Conservation (phyloP, 2,888 invertebrate genomes). For the Adineta ricciae region DNA sequence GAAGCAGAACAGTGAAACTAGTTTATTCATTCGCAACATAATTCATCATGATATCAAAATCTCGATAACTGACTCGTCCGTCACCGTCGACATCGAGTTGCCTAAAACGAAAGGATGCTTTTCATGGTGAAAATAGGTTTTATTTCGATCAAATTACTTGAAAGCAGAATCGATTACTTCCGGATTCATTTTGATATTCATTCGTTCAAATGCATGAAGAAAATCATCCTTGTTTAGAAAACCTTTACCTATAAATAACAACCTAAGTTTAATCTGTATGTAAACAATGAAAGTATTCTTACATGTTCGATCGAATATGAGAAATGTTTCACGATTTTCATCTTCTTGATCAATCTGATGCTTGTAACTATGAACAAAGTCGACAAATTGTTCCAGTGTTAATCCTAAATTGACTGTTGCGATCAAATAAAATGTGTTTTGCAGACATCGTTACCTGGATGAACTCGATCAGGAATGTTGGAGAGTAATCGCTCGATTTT, state of each 20-base stretch:
- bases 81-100: constrained; percentile 31
- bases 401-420: neutral
- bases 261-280: neutral
- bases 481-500: constrained; percentile 10
- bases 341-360: constrained; percentile 14
- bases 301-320: constrained; percentile 11
- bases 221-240: constrained; percentile 31
- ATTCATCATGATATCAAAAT: constrained; percentile 33
- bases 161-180: neutral
- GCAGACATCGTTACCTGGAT: neutral
- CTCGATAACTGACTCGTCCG: constrained; percentile 31
- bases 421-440: neutral
- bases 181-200: neutral
- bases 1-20: no score
- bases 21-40: constrained; percentile 21
- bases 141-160: neutral
- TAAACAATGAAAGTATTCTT: neutral
- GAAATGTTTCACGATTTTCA: constrained; percentile 16
- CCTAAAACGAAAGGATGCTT: neutral
- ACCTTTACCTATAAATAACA: constrained; percentile 24
- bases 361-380: neutral
- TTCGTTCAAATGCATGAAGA: neutral
- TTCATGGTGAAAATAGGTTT: no score
- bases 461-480: neutral
- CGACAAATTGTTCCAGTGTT: neutral